These are phyloP conservation scores for Caenorhabditis panamensis DNA, from an alignment of 2,888 invertebrate species.

Conservation along the genomic window DNA sequence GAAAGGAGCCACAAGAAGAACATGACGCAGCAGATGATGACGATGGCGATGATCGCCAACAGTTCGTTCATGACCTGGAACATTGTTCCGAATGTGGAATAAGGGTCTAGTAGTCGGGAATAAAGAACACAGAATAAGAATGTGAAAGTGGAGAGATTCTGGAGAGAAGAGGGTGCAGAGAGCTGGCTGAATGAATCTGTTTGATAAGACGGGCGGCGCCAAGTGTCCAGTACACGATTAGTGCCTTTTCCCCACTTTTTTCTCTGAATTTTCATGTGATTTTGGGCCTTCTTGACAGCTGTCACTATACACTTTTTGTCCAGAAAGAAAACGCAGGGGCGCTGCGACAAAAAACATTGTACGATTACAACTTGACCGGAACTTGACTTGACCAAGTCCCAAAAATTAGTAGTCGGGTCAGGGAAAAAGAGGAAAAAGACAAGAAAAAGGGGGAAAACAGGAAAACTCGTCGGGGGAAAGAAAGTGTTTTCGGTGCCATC, in stretches of 20 bases:
- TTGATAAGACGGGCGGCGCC: slow-evolving; percentile 44
- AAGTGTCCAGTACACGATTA: slow-evolving; percentile 53
- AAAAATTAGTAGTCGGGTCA: too few species aligned
- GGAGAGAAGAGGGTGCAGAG: neutral
- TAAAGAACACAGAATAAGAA: neutral
- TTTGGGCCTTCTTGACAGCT: slow-evolving; percentile 27
- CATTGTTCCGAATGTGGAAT: slow-evolving; percentile 1
- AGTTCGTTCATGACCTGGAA: slow-evolving; percentile 76
- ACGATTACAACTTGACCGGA: slow-evolving; percentile 51
- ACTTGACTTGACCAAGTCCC: too few species aligned
- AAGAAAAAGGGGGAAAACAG: neutral
- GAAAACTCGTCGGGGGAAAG: neutral
- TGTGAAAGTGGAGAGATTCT: too few species aligned
- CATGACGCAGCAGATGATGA: slow-evolving; percentile 77
- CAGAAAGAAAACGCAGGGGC: too few species aligned
- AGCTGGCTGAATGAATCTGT: neutral
- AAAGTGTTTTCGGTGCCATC: neutral
- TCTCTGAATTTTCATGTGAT: slow-evolving; percentile 17
- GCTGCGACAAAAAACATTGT: neutral
- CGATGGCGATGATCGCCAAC: slow-evolving; percentile 77
- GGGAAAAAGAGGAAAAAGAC: slow-evolving; percentile 2
- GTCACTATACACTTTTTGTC: slow-evolving; percentile 19
- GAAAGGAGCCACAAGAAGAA: slow-evolving; percentile 79
- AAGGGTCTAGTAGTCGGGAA: slow-evolving; percentile 1
- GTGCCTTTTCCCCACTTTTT: neutral